Evolutionary conservation across 2,113 vertebrate species (phyloP).

Genomic region (Sapayoa aenigma): DNA sequence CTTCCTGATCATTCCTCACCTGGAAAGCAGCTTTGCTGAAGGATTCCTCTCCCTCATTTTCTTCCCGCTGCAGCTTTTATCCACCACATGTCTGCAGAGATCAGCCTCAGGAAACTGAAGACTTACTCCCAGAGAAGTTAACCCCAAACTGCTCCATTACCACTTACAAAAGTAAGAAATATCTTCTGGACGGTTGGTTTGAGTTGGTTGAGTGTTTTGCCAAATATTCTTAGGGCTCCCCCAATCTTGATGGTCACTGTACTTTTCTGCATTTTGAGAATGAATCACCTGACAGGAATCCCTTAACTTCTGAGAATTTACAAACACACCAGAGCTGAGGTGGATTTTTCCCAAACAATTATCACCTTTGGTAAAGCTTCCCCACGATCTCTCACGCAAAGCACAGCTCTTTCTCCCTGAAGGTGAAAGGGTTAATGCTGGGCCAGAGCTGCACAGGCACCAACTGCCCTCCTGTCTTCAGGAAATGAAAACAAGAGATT

Average conservation of each 20-base stretch:
- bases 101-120: not conserved
- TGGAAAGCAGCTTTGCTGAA: not conserved
- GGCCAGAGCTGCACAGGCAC: not conserved
- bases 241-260: not conserved
- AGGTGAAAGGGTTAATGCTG: slow-evolving; percentile 12
- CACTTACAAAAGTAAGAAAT: not conserved
- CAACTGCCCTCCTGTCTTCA: not conserved
- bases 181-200: not conserved
- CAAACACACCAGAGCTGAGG: not conserved
- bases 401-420: not conserved
- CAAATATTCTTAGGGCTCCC: not conserved
- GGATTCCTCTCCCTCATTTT: not conserved
- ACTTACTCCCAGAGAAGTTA: not conserved
- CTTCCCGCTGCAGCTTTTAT: not conserved
- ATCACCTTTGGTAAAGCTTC: not conserved
- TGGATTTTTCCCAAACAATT: accelerated
- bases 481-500: not conserved
- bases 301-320: not conserved
- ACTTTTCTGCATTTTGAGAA: slow-evolving; percentile 23
- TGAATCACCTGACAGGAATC: not conserved
- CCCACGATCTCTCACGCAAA: not conserved
- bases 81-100: not conserved
- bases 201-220: not conserved
- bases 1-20: not conserved
- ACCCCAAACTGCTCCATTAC: not conserved